Evolutionary conservation across 2,797 vertebrate species (phyloP), one percentile per base, ranked within the genome.

Genomic region (Microhierax caerulescens): DNA sequence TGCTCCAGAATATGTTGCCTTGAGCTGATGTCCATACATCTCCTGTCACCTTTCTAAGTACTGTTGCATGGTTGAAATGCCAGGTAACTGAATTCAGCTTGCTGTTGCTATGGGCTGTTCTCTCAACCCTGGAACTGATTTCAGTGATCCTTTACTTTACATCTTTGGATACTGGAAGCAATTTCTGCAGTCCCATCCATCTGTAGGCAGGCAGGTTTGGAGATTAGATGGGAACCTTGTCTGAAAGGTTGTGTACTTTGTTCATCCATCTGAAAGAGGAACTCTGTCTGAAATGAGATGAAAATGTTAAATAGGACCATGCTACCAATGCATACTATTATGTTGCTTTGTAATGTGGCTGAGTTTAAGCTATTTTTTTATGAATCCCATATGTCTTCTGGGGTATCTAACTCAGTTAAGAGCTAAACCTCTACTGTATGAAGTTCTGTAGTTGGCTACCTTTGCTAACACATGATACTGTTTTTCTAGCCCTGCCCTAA

Each of bases 281-380:
- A 3, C 14, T 85, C 22, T 1, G 0, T 47, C 43, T 6, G 6
- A 87, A 47, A 67, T 50, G 54, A 50, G 32, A 32, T 50, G 61
- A 27, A 90, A 95, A 28, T 54, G 7, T 11, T 72, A 27, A 17
- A 4, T 13, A 30, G 53, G 28, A 70, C 36, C 24, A 30, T 34
- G 24, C 37, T 67, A 37, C 34, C 10, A 4, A 4, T 20, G 14
- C 16, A 2, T 37, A 6, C 1, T 17, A 0, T 36, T 36, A 7
- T 69, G 47, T 56, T 88, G 24, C 70, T 61, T 81, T 63, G 59
- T 68, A 51, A 16, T 13, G 9, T 64, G 37, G 6, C 37, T 30
- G 32, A 56, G 20, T 85, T 88, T 51, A 85, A 79, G 50, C 13
- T 61, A 14, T 28, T 45, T 73, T 36, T 80, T 83, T 39, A 43